Evolutionary conservation across 2,888 invertebrate genomes (phyloP), one percentile per base, ranked within the genome.

Genomic region (Hylaea fasciaria): DNA sequence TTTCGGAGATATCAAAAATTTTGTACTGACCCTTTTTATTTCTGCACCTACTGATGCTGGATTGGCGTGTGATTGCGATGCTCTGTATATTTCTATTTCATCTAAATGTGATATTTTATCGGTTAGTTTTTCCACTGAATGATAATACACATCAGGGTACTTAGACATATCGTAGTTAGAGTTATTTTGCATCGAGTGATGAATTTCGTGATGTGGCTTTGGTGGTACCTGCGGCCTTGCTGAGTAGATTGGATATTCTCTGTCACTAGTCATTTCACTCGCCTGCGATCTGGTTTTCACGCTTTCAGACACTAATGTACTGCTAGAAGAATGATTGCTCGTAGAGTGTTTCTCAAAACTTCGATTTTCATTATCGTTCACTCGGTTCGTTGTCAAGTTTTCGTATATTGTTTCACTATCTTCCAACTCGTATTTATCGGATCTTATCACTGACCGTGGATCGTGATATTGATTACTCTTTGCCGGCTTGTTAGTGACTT

Each of bases 21-120:
- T 88, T 13, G 91, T 91, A 62, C 89, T 90, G 2, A 91, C 90
- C 78, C 81, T 85, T 74, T 91, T 92, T 65, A 92, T 91, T 80
- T 92, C 90, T 14, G 92, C 92, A 12, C 92, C 89, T 10, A 92
- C 92, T 7, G 92, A 87, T 12, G 85, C 81, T 7, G 89, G 91
- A 55, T 83, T 69, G 0, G 72, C 70, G 66, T 80, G 81, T 11
- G 73, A 72, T 71, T 83, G 83, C n/a, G 85, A 82, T 22, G 85
- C 86, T 76, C 72, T 84, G 52, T 85, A 87, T 59, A 86, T 83
- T 76, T 86, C 81, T 54, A 86, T 81, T 77, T 89, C 83, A 56
- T 89, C 82, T 8, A 83, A 64, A 0, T 81, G 76, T 5, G 82
- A 74, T 74, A 86, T 80, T 73, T 85, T 85, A 69, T 88, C 83